A percentile compares a stretch with the other conserved stretches of the same genome.
Conservation (phyloP, 2,113 vertebrate species). For the Salvelinus fontinalis region DNA sequence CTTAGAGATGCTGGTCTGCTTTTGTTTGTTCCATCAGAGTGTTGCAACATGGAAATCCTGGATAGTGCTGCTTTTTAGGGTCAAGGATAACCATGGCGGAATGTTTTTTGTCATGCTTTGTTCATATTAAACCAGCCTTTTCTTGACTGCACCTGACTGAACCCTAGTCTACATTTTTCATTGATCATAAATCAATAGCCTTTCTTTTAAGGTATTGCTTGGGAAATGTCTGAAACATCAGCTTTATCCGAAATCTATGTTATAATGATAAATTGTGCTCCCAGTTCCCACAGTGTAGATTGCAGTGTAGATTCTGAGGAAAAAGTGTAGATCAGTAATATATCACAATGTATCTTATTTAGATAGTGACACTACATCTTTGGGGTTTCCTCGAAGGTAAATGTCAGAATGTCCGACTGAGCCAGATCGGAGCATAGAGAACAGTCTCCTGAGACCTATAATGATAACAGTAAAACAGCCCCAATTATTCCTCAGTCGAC, state of each 20-base stretch:
- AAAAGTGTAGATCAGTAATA: background rate
- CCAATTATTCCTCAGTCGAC: constrained; percentile 95
- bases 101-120: too few relatives aligned
- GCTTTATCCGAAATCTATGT: too few relatives aligned
- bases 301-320: background rate
- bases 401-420: constrained; percentile 67
- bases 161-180: too few relatives aligned
- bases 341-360: background rate
- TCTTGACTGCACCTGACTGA: too few relatives aligned
- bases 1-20: constrained; percentile 61
- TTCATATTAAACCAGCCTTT: too few relatives aligned
- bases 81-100: constrained; percentile 14
- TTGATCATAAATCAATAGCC: too few relatives aligned
- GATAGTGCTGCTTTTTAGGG: constrained; percentile 23
- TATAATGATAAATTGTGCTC: background rate
- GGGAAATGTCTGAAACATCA: too few relatives aligned
- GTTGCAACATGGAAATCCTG: constrained; percentile 33
- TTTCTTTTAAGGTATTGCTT: too few relatives aligned
- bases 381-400: constrained; percentile 80
- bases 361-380: constrained; percentile 9
- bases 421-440: constrained; percentile 88
- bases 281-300: background rate
- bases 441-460: constrained; percentile 89
- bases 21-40: constrained; percentile 51
- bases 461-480: constrained; percentile 92